These are phyloP conservation scores for Pseudococcus longispinus DNA, from an alignment of 2,888 invertebrate genomes.

Conservation along the genomic window DNA sequence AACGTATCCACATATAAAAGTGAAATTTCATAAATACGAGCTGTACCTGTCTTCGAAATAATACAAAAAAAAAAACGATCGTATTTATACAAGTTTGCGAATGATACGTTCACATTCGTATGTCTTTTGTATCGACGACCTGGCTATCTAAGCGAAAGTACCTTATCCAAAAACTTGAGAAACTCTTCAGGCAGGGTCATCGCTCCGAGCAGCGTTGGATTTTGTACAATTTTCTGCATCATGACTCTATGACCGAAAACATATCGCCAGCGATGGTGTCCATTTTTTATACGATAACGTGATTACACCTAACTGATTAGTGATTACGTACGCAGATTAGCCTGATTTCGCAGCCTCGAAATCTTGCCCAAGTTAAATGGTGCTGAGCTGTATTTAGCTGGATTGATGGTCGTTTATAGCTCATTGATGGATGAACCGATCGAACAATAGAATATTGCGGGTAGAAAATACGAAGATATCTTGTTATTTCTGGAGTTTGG, in stretches of 20 bases:
- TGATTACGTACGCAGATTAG: background rate
- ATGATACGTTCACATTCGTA: no score
- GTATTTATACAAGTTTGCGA: no score
- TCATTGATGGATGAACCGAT: background rate
- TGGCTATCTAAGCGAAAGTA: no score
- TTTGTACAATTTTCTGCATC: background rate
- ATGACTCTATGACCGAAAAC: conserved; percentile 14
- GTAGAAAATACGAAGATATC: no score
- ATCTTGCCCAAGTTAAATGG: background rate
- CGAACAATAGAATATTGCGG: no score
- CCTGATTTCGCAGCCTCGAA: background rate
- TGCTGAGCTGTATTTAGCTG: background rate
- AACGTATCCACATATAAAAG: background rate
- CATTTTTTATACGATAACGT: background rate
- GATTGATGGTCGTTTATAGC: background rate
- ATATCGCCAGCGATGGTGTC: background rate
- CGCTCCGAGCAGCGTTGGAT: background rate
- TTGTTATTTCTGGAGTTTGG: no score
- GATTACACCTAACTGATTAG: background rate
- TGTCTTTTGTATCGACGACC: no score
- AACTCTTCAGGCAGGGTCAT: background rate
- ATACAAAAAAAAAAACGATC: background rate
- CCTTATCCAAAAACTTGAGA: background rate
- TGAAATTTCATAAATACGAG: background rate
- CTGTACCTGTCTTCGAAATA: background rate